Percentiles rank a stretch among this genome's conserved stretches.
These are phyloP conservation scores for Cuniculus paca DNA, from an alignment of 2,797 vertebrate species.

Conservation along the genomic window DNA sequence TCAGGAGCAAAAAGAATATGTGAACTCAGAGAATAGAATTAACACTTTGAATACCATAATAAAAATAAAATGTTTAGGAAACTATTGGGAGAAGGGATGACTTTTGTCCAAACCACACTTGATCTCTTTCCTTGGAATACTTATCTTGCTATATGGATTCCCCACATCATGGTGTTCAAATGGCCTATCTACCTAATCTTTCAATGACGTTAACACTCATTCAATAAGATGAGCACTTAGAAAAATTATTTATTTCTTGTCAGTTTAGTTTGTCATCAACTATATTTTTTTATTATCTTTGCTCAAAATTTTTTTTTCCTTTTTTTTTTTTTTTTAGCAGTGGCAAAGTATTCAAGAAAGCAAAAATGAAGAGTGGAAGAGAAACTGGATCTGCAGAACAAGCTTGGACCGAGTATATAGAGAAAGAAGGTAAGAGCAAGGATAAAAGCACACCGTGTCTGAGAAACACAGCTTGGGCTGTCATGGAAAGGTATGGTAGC, in stretches of 20 bases:
- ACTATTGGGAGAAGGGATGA: background rate
- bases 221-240: background rate
- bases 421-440: background rate
- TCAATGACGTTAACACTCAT: background rate
- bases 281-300: background rate
- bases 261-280: background rate
- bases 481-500: background rate
- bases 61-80: background rate
- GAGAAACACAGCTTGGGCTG: background rate
- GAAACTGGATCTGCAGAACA: background rate
- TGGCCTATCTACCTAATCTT: background rate
- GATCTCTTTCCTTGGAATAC: background rate
- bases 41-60: conserved; percentile 13
- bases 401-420: background rate
- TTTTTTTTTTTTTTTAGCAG: background rate
- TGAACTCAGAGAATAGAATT: background rate
- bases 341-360: background rate
- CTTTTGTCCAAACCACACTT: background rate
- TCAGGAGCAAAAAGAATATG: background rate
- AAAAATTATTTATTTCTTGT: background rate
- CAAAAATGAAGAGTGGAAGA: background rate
- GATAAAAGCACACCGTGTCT: background rate
- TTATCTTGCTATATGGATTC: background rate
- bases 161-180: background rate
- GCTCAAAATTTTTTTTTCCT: background rate